Evolutionary conservation across 1,140 invertebrate genomes (phyloP).

Genomic region (Brachionus rotundiformis): DNA sequence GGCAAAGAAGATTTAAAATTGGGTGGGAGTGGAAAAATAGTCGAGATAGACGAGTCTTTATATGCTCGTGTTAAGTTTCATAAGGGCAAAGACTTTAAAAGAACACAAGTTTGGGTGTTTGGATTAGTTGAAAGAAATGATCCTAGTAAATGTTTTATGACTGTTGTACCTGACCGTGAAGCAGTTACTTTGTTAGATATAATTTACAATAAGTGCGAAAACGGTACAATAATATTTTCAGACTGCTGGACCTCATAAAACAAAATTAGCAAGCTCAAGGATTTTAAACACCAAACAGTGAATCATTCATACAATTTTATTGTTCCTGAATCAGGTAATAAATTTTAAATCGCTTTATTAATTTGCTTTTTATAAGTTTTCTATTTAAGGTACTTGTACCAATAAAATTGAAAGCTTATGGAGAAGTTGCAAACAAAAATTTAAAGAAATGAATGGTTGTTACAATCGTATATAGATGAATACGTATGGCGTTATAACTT

Average conservation of each 20-base stretch:
- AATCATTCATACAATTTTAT: background rate
- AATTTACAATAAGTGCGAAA: background rate
- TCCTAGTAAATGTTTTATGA: slow-evolving; percentile 9
- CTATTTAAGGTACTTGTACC: background rate
- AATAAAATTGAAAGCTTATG: too few relatives aligned
- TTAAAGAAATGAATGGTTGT: slow-evolving; percentile 16
- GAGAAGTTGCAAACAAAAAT: too few relatives aligned
- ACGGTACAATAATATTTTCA: background rate
- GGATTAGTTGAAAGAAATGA: background rate
- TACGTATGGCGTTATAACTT: background rate
- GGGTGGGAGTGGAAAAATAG: background rate
- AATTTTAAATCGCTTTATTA: background rate
- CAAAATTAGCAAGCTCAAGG: background rate
- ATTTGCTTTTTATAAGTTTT: background rate
- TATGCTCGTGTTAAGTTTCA: background rate
- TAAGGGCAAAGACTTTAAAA: slow-evolving; percentile 5
- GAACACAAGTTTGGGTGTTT: background rate
- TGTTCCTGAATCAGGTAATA: background rate
- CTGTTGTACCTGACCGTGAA: background rate
- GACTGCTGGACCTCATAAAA: background rate
- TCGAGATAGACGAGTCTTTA: background rate
- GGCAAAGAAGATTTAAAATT: background rate
- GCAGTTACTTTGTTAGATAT: background rate
- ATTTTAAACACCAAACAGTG: background rate
- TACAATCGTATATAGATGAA: background rate